These are phyloP conservation scores for Galeopterus variegatus DNA, from an alignment of 2,113 vertebrate species.

Conservation along the genomic window DNA sequence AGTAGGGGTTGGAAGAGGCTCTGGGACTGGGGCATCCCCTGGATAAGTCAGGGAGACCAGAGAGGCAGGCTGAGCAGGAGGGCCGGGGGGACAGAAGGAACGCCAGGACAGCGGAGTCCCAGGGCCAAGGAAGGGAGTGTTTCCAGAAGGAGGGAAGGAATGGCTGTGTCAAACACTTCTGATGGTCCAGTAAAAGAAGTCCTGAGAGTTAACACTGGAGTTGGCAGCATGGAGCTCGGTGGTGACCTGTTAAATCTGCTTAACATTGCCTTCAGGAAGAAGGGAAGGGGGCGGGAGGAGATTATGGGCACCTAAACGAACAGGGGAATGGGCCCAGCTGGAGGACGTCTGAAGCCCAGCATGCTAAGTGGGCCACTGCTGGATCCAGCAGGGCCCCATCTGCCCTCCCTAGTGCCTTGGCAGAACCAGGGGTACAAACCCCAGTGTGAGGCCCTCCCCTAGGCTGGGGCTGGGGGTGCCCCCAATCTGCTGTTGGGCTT, in stretches of 20 bases:
- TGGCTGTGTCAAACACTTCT: not conserved
- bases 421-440: not conserved
- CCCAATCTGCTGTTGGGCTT: not conserved
- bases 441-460: too few relatives aligned
- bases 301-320: rapidly evolving
- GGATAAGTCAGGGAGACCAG: not conserved
- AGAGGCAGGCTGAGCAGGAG: not conserved
- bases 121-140: not conserved
- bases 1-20: not conserved
- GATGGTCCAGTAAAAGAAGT: not conserved
- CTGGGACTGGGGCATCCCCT: rapidly evolving
- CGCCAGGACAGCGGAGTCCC: not conserved
- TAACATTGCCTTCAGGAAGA: not conserved
- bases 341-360: rapidly evolving
- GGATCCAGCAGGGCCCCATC: not conserved
- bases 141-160: rapidly evolving
- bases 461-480: too few relatives aligned
- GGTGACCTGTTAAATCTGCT: not conserved
- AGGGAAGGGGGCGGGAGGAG: not conserved
- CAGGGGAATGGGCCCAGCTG: not conserved
- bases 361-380: not conserved
- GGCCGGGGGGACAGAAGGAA: rapidly evolving
- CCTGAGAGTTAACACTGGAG: not conserved
- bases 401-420: not conserved
- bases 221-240: too few relatives aligned